Evolutionary conservation across 2,797 vertebrate genomes (phyloP), one percentile per base, ranked within the genome.

Genomic region (Chelon auratus): DNA sequence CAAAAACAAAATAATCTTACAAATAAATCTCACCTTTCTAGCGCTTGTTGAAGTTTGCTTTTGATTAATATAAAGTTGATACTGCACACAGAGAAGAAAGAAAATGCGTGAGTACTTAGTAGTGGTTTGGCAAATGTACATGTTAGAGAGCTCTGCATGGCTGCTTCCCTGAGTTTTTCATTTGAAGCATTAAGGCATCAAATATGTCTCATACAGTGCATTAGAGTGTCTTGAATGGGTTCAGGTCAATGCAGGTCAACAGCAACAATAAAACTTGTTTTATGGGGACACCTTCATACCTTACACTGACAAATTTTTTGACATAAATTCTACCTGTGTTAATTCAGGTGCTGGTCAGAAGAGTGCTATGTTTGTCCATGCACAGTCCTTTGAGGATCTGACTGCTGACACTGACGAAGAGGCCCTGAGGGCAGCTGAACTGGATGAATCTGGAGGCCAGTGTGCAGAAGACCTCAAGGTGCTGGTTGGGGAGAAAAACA

Each of bases 361-460:
- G 88, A 95, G 94, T 71, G 94, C 96, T 58, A 98, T 99, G 96
- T 99, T 99, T 0, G 94, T 97, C 82, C 97, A 97, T 26, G 87
- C 96, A 0, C 94, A 95, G 82, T 99, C 98, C 57, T 98, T 97
- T 0, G 98, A 99, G 87, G 97, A 99, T 89, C 92, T 99, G 87
- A 97, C 95, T 0, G 94, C 85, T 63, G 91, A 94, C 77, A 0
- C 93, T 77, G 94, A 92, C 83, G 84, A 90, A 36, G 92, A 91
- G 63, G 76, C 76, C 17, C 78, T 1, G 1, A 84, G 82, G 9
- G 87, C 90, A 9, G 86, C 79, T 0, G 84, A 82, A 11, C 12
- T 58, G 10, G 74, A 43, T 5, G 48, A 76, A 11, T 42, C 74
- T 0, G 92, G 79, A 0, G 92, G 80, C 0, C 83, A 87, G 15